Conservation (phyloP, 2,797 vertebrate species). For the Rachycentron canadum region DNA sequence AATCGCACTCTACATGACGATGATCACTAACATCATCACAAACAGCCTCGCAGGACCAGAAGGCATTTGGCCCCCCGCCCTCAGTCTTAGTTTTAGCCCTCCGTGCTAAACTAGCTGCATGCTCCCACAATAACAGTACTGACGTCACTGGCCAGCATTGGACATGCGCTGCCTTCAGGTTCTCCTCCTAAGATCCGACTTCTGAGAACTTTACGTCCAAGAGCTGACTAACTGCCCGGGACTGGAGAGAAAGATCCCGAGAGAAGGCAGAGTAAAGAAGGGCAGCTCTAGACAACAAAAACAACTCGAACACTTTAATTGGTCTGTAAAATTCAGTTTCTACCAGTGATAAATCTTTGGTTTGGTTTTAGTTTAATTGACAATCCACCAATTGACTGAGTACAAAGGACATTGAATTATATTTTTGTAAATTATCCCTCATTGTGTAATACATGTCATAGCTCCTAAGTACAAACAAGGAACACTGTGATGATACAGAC, state of each 20-base stretch:
- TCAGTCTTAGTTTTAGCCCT: slow-evolving; percentile 58
- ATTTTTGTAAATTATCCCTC: not conserved
- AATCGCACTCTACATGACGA: slow-evolving; percentile 18
- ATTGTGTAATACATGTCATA: not conserved
- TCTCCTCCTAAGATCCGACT: slow-evolving; percentile 27
- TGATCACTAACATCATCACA: slow-evolving; percentile 19
- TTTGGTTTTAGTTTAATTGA: not conserved
- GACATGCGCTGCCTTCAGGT: slow-evolving; percentile 70
- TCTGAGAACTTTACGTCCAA: not conserved
- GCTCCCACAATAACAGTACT: slow-evolving; percentile 83
- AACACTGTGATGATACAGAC: not conserved
- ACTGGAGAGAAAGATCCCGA: not conserved
- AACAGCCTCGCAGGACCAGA: slow-evolving; percentile 39
- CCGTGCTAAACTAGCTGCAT: slow-evolving; percentile 72
- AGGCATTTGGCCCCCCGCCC: slow-evolving; percentile 59
- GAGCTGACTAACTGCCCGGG: not conserved
- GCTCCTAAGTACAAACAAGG: too few species aligned
- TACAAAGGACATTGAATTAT: not conserved
- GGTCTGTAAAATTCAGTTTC: not conserved
- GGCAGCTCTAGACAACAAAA: not conserved
- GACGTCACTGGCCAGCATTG: slow-evolving; percentile 83
- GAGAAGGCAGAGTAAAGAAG: not conserved
- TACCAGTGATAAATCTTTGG: not conserved
- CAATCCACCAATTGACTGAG: not conserved
- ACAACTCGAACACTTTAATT: not conserved